phyloP scores from a whole-genome alignment of 2,113 vertebrate genomes.

The Bos indicus region DNA sequence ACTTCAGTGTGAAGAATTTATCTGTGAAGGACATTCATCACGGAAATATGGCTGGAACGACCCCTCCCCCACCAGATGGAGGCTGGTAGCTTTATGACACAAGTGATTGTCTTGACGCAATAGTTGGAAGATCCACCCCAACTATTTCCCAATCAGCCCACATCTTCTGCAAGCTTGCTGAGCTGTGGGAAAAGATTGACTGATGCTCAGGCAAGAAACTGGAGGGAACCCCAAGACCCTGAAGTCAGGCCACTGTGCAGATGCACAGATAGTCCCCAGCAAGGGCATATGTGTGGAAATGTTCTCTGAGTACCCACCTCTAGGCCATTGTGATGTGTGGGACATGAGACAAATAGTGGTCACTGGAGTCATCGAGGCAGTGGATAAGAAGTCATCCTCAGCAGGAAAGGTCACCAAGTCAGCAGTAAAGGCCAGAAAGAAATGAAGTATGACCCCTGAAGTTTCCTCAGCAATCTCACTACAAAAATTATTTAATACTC shows the following conservation, averaged over 20 bases:
- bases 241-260: slow-evolving; percentile 84
- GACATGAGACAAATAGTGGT: slow-evolving; percentile 87
- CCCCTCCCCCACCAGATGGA: background rate
- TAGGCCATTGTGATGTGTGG: slow-evolving; percentile 82
- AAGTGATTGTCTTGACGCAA: background rate
- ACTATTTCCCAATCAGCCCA: slow-evolving; percentile 84
- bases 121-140: slow-evolving; percentile 75
- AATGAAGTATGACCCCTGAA: background rate
- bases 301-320: slow-evolving; percentile 82
- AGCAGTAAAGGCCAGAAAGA: background rate
- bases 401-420: background rate
- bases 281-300: slow-evolving; percentile 85
- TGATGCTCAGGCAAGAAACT: slow-evolving; percentile 84
- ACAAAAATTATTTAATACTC: background rate
- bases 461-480: background rate
- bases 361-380: slow-evolving; percentile 83
- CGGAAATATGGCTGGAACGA: background rate
- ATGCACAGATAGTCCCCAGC: slow-evolving; percentile 76
- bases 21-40: background rate
- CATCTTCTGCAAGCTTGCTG: slow-evolving; percentile 85
- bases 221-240: slow-evolving; percentile 83
- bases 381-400: slow-evolving; percentile 65
- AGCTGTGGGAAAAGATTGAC: slow-evolving; percentile 86
- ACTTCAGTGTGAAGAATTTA: background rate
- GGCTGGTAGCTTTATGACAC: background rate